A percentile compares a stretch with the other conserved stretches of the same genome.
Conservation (phyloP, 2,113 vertebrate genomes). For the Antigone vipio region DNA sequence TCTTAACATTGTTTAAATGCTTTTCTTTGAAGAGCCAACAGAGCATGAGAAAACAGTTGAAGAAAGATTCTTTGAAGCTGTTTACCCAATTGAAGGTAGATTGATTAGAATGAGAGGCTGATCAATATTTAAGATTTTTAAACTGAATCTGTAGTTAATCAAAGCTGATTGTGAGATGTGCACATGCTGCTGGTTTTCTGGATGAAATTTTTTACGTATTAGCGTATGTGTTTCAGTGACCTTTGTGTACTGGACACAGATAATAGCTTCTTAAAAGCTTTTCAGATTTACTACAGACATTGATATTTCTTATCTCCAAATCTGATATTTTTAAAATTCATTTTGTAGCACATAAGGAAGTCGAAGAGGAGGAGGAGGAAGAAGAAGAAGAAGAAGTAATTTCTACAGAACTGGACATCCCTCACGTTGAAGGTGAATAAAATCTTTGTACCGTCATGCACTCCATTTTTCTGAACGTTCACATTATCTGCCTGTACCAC, state of each 20-base stretch:
- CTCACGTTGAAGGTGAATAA: conserved; percentile 55
- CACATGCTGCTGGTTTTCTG: neutral
- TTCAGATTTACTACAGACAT: neutral
- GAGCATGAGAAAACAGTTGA: conserved; percentile 69
- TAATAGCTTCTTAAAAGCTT: neutral
- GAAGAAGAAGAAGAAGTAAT: conserved; percentile 26
- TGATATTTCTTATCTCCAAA: neutral
- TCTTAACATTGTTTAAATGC: conserved; percentile 40
- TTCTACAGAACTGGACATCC: conserved; percentile 68
- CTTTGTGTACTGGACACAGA: neutral
- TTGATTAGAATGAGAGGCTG: neutral
- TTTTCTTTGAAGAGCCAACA: conserved; percentile 76
- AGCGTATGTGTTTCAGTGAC: neutral
- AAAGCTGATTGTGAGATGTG: neutral
- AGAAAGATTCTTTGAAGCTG: conserved; percentile 77
- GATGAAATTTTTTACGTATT: neutral
- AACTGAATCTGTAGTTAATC: neutral
- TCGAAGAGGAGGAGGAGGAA: conserved; percentile 66
- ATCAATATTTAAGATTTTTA: neutral
- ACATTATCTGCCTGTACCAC: neutral
- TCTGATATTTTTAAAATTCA: conserved; percentile 67
- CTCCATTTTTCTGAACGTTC: neutral
- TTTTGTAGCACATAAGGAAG: conserved; percentile 60
- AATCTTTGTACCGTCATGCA: neutral
- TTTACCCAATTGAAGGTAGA: conserved; percentile 71